phyloP scores from a whole-genome alignment of 2,113 vertebrate genomes.

The Puffinus mauretanicus region DNA sequence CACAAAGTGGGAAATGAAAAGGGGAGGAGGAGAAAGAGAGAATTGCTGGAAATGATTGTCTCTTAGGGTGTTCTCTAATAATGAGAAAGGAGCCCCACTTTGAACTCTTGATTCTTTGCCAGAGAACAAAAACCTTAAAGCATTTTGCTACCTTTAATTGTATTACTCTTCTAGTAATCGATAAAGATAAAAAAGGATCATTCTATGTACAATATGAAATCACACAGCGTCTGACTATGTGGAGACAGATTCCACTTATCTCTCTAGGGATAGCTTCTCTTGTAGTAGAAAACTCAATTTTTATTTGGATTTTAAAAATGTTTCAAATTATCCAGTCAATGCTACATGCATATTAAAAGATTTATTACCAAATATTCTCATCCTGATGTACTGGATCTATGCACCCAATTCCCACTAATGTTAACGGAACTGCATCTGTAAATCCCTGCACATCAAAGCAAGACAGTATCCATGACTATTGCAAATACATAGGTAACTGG shows the following conservation, averaged over 20 bases:
- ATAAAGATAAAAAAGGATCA: conserved; percentile 58
- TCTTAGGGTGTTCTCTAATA: not conserved
- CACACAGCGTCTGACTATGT: conserved; percentile 9
- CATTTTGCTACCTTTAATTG: conserved; percentile 53
- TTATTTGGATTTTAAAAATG: conserved; percentile 72
- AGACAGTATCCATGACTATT: conserved; percentile 10
- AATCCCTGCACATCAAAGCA: not conserved
- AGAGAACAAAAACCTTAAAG: conserved; percentile 23
- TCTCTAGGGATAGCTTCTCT: conserved; percentile 44
- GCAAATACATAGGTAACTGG: not conserved
- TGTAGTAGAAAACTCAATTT: conserved; percentile 68
- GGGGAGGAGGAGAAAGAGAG: not conserved
- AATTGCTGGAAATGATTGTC: not conserved
- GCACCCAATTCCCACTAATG: not conserved
- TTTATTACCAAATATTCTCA: conserved; percentile 53
- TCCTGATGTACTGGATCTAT: conserved; percentile 43
- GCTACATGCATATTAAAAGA: conserved; percentile 62
- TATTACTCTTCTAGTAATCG: conserved; percentile 52
- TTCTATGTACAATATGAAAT: conserved; percentile 35
- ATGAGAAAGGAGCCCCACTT: not conserved
- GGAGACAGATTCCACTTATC: conserved; percentile 42
- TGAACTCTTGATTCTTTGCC: not conserved
- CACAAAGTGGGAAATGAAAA: conserved; percentile 23
- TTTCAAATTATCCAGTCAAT: conserved; percentile 68
- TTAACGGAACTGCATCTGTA: not conserved